Evolutionary conservation across 2,113 vertebrate species (phyloP), one percentile per base, ranked within the genome.

Genomic region (Sinocyclocheilus rhinocerous): DNA sequence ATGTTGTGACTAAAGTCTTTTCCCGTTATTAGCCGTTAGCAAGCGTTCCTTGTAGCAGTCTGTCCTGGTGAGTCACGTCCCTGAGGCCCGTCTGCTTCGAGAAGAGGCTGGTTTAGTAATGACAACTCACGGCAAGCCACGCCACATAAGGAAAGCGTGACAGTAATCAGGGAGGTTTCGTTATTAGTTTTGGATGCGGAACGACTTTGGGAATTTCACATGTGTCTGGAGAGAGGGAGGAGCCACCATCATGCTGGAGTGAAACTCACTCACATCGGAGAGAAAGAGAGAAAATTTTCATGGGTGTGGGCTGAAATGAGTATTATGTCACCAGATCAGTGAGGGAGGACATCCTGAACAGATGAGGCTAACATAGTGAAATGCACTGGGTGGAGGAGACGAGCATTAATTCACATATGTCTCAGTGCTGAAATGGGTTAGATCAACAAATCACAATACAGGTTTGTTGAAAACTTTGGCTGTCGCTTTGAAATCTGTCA

Each of bases 221-320:
- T 75, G 50, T 85, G 90, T 89, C 88, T 45, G 67, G 84, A 91
- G 89, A 89, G 90, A 78, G 84, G 82, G 82, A 77, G 84, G 80
- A 85, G 82, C 29, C 80, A 75, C 59, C 45, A 79, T 84, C 84
- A 70, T 70, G 42, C 59, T 59, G 48, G 76, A 63, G 52, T 26
- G 70, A 78, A 81, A 39, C 36, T 55, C 45, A 70, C 77, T 83
- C 78, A 24, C 26, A 61, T 2, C 26, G 6, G 72, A 89, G 10
- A 10, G 83, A 36, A 84, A 87, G 72, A 89, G 3, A 48, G 81
- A 42, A 83, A 87, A 86, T 84, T 83, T 86, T 13, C 24, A 67
- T 45, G 89, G 89, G 90, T 87, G 86, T 89, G 81, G 88, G 26
- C 59, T 87, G 70, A 85, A 76, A 76, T 77, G 11, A 36, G 24